These are phyloP conservation scores for Mactromeris polynyma DNA, from an alignment of 2,888 invertebrate genomes.

Conservation along the genomic window DNA sequence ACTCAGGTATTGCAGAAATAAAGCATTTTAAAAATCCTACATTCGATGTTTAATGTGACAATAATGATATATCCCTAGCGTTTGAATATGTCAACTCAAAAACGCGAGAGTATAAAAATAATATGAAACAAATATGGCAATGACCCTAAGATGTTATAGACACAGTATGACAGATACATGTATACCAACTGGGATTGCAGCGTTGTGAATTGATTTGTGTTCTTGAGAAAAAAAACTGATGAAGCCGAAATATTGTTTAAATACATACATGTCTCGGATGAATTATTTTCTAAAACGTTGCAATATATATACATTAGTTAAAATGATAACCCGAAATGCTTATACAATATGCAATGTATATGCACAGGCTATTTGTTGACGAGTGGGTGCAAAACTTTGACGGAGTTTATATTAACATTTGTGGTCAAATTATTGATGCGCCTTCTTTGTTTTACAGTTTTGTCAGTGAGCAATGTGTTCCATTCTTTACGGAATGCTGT, in stretches of 20 bases:
- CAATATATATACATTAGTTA: neutral
- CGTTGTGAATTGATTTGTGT: neutral
- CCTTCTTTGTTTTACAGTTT: neutral
- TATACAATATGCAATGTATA: neutral
- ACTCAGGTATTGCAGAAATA: neutral
- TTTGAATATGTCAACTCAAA: too few relatives aligned
- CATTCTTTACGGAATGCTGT: constrained; percentile 16
- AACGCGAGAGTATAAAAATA: too few relatives aligned
- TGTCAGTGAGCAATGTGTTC: neutral
- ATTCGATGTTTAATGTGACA: too few relatives aligned
- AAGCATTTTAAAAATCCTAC: neutral
- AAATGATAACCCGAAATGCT: neutral
- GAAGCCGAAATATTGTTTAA: neutral
- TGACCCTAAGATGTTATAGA: neutral
- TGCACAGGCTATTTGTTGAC: neutral
- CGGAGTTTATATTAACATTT: too few relatives aligned
- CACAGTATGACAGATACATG: neutral
- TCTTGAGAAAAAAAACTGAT: neutral
- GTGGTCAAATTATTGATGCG: neutral
- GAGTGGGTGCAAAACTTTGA: neutral
- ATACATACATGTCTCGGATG: too few relatives aligned
- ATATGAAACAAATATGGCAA: neutral
- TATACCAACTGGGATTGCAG: neutral
- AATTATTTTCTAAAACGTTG: neutral
- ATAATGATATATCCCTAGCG: too few relatives aligned